phyloP scores from a whole-genome alignment of 2,113 vertebrate species.

The Balaenoptera acutorostrata region DNA sequence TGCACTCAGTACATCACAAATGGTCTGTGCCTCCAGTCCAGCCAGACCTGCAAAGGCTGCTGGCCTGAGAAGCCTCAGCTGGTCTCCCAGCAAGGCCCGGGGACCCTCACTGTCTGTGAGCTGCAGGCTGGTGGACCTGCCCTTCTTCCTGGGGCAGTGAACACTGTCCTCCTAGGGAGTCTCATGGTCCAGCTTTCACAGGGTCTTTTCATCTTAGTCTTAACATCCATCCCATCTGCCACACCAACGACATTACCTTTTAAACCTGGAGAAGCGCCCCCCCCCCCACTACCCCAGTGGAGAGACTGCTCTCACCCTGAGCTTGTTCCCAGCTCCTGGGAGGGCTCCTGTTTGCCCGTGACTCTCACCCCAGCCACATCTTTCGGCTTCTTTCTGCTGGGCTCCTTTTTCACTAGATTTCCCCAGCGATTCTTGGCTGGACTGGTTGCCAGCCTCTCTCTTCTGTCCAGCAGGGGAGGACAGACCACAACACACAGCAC shows the following conservation, averaged over 20 bases:
- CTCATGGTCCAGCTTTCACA: background rate
- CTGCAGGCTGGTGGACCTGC: background rate
- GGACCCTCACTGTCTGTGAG: background rate
- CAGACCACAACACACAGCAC: background rate
- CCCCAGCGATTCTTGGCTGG: background rate
- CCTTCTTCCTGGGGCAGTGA: background rate
- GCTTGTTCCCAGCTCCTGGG: background rate
- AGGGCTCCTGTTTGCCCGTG: background rate
- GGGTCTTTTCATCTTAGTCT: background rate
- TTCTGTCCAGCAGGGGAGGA: background rate
- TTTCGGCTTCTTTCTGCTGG: background rate
- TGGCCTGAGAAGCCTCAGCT: background rate
- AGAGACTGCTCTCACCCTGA: no score
- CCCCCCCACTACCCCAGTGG: rapidly evolving
- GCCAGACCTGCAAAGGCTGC: background rate
- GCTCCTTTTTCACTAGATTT: background rate
- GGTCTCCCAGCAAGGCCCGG: background rate
- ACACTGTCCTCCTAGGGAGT: background rate
- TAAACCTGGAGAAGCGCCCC: no score
- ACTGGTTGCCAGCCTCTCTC: background rate
- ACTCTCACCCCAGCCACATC: background rate
- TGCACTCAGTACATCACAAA: background rate
- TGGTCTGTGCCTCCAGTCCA: background rate
- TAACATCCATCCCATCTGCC: background rate
- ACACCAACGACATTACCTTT: background rate